phyloP scores from a whole-genome alignment of 2,113 vertebrate species.

The Hyperoodon ampullatus region DNA sequence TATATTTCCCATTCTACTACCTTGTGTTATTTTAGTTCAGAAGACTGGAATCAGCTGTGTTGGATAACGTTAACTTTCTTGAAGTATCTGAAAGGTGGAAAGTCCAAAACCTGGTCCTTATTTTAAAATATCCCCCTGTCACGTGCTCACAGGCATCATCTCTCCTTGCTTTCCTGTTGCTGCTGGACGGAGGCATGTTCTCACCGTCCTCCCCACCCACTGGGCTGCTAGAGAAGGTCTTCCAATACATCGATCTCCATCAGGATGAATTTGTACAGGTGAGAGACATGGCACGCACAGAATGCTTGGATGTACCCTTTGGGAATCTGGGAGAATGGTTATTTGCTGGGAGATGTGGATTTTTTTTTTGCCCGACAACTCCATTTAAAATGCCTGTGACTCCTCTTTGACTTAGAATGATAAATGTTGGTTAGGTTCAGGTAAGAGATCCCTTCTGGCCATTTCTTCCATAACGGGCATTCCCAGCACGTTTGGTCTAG shows the following conservation, averaged over 20 bases:
- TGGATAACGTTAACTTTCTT: not conserved
- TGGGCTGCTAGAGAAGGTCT: conserved; percentile 27
- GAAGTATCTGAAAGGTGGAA: not conserved
- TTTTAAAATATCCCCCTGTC: not conserved
- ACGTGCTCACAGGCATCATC: conserved; percentile 50
- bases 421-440: not conserved
- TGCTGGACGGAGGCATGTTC: conserved; percentile 50
- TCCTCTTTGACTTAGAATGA: not conserved
- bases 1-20: accelerated
- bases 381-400: not conserved
- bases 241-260: conserved; percentile 82
- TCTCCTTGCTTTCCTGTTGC: conserved; percentile 33
- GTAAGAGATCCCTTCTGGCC: not conserved
- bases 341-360: not conserved
- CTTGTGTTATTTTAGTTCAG: not conserved
- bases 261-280: conserved; percentile 84
- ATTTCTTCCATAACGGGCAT: accelerated
- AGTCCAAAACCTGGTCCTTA: not conserved
- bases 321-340: not conserved
- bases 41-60: not conserved
- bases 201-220: not conserved
- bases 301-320: accelerated
- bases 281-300: accelerated
- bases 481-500: not conserved
- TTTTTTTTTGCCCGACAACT: not conserved